Evolutionary conservation across 2,113 vertebrate genomes (phyloP), one percentile per base, ranked within the genome.

Genomic region (Isichthys henryi): DNA sequence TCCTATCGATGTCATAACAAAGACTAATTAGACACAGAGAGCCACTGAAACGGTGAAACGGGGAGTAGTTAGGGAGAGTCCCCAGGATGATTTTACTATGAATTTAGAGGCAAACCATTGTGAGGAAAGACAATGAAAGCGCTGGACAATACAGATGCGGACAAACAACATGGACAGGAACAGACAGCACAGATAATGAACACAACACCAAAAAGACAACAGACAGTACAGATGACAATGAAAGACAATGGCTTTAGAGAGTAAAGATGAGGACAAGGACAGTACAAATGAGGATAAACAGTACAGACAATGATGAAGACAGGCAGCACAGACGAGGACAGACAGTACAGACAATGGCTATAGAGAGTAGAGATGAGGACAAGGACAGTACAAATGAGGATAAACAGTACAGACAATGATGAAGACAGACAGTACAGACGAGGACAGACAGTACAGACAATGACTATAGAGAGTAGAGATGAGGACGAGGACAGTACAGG

Each of bases 111-210:
- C 10, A 53, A 82, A 53, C 62, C 82, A 48, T 62, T 62, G 35
- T 39, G 27, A 27, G 35, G 31, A 66, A 77, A 46, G 19, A 85
- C 39, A 52, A 43, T 90, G 70, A 50, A 27, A 58, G 62, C 39
- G 19, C 82, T 39, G 48, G 5, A 3, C 8, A 48, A 85, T 88
- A 86, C 84, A 92, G 91, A 70, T 3, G 10, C 0, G 3, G 62
- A 31, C 62, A 70, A 27, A 27, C 62, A 66, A 9, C 8, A 0
- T 3, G 3, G 9, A 66, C 58, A 0, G n/a, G 2, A 21, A n/a
- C 56, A n/a, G 6, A 2, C 10, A 49, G 88, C 85, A 86, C 77
- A 93, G 91, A 15, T 88, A 56, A 88, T 19, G 23, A 10, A 66
- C 23, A 66, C 58, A 66, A 66, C 21, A 58, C 21, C 58, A 27